Conservation (phyloP, 2,797 vertebrate genomes). For the Acanthurus tractus region DNA sequence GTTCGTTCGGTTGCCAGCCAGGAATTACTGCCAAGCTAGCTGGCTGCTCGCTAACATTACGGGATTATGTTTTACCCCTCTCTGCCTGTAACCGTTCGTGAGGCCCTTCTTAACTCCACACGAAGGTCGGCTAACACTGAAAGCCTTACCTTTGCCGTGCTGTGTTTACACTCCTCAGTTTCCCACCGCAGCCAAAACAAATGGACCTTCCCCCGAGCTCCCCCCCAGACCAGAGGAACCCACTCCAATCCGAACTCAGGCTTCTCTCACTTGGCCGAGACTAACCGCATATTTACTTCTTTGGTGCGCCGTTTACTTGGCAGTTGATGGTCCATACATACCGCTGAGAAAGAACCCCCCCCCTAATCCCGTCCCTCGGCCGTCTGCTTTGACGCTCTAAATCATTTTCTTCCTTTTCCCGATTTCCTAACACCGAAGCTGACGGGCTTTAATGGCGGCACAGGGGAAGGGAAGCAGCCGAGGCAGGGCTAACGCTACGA, state of each 20-base stretch:
- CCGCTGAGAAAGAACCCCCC: slow-evolving; percentile 49
- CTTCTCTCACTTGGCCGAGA: slow-evolving; percentile 70
- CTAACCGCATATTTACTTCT: slow-evolving; percentile 80
- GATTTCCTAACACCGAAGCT: slow-evolving; percentile 60
- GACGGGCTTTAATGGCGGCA: slow-evolving; percentile 79
- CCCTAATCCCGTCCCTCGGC: slow-evolving; percentile 66
- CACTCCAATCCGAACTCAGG: slow-evolving; percentile 68
- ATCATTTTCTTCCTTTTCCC: slow-evolving; percentile 68
- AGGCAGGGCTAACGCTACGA: slow-evolving; percentile 65
- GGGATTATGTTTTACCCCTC: slow-evolving; percentile 57
- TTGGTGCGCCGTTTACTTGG: slow-evolving; percentile 60
- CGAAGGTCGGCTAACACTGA: slow-evolving; percentile 10
- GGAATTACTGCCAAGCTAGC: slow-evolving; percentile 62
- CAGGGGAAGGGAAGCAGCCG: slow-evolving; percentile 64
- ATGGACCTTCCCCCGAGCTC: slow-evolving; percentile 14
- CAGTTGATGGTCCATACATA: slow-evolving; percentile 64
- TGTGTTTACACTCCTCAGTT: slow-evolving; percentile 79
- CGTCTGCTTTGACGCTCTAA: slow-evolving; percentile 57
- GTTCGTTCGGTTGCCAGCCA: slow-evolving; percentile 40
- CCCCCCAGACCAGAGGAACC: slow-evolving; percentile 55
- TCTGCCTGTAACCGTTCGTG: slow-evolving; percentile 20
- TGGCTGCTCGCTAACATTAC: slow-evolving; percentile 60
- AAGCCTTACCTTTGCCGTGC: slow-evolving; percentile 76
- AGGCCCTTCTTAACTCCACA: slow-evolving; percentile 48
- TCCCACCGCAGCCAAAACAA: slow-evolving; percentile 68